These are phyloP conservation scores for Aplidium turbinatum DNA, from an alignment of 23 tunicate genomes.

Conservation along the genomic window DNA sequence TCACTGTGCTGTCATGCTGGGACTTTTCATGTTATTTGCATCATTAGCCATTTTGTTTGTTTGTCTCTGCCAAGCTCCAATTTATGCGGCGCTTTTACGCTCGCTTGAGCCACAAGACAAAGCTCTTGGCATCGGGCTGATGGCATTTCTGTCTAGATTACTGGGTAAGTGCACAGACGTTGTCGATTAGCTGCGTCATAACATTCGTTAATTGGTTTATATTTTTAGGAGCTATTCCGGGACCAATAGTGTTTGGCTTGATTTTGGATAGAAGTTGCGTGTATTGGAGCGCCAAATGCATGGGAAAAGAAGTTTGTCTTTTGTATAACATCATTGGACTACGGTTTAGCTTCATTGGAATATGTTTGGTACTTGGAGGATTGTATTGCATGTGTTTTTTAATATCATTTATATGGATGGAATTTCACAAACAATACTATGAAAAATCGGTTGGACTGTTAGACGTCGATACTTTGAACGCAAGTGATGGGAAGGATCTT, in stretches of 20 bases:
- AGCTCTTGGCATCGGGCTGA: constrained; percentile 72
- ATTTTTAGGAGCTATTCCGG: constrained; percentile 68
- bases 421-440: constrained; percentile 44
- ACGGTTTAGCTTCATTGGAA: constrained; percentile 66
- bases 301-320: constrained; percentile 65
- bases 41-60: constrained; percentile 40
- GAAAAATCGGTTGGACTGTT: constrained; percentile 42
- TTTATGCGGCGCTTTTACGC: constrained; percentile 67
- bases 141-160: constrained; percentile 73
- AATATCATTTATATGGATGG: constrained; percentile 66
- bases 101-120: constrained; percentile 58
- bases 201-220: background rate
- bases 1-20: constrained; percentile 58
- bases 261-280: constrained; percentile 79
- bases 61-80: constrained; percentile 78
- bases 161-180: constrained; percentile 49
- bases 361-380: constrained; percentile 41
- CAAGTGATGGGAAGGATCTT: too few species aligned
- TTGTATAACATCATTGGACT: constrained; percentile 69
- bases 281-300: constrained; percentile 74
- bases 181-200: too few species aligned
- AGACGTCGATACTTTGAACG: too few species aligned
- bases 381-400: constrained; percentile 44
- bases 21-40: constrained; percentile 48
- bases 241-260: constrained; percentile 82